Conservation (phyloP, 1,140 invertebrate species). For the Diprion similis region DNA sequence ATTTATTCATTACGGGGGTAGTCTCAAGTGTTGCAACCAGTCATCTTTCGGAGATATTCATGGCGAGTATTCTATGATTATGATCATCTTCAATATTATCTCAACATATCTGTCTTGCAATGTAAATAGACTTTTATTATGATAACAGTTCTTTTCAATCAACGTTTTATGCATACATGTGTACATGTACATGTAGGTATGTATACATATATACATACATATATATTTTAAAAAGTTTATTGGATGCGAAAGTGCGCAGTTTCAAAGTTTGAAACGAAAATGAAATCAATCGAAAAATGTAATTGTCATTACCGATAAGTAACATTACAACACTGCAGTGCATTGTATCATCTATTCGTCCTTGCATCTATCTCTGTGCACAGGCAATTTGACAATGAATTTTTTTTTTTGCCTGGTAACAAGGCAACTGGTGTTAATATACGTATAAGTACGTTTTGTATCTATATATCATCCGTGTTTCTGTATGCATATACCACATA, state of each 20-base stretch:
- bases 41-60: too few relatives aligned
- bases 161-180: neutral
- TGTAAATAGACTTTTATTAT: conserved; percentile 2
- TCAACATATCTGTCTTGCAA: neutral
- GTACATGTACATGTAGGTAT: neutral
- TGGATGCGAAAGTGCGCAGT: neutral
- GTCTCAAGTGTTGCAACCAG: neutral
- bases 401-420: neutral
- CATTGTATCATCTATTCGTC: neutral
- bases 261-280: neutral
- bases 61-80: neutral
- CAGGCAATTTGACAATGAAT: neutral
- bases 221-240: neutral
- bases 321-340: neutral
- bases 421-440: neutral
- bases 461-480: neutral
- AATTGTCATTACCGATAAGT: neutral
- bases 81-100: neutral
- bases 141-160: neutral
- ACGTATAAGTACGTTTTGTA: neutral
- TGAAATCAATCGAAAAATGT: neutral
- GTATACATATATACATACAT: neutral
- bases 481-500: neutral
- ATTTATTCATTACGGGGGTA: neutral
- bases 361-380: neutral